phyloP scores from a whole-genome alignment of 2,113 vertebrate genomes.

The Tragelaphus scriptus region DNA sequence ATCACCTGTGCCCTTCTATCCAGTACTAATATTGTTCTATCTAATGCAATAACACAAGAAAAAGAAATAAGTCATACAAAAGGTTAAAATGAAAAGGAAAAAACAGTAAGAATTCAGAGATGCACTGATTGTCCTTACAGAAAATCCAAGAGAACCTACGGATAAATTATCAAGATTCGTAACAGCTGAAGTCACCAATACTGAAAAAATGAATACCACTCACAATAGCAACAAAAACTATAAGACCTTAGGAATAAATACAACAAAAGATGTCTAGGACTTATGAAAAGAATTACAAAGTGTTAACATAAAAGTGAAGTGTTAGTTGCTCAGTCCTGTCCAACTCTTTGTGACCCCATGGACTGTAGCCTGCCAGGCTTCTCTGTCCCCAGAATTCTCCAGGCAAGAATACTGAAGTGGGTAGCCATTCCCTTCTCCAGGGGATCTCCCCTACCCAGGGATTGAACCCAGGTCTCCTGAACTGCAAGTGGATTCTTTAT shows the following conservation, averaged over 20 bases:
- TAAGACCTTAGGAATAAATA: neutral
- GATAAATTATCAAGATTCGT: neutral
- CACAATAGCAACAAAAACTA: neutral
- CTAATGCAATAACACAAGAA: neutral
- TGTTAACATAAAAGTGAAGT: neutral
- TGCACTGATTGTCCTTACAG: neutral
- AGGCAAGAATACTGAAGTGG: neutral
- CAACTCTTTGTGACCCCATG: neutral
- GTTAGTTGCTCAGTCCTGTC: neutral
- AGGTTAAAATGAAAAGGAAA: neutral
- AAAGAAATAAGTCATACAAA: neutral
- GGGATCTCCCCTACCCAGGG: neutral
- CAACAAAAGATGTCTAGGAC: neutral
- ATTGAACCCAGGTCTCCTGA: neutral
- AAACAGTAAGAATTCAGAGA: neutral
- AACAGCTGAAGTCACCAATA: neutral
- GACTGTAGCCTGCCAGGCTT: neutral
- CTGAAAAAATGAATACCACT: neutral
- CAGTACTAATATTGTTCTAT: neutral
- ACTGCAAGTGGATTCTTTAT: neutral
- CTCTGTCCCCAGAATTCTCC: neutral
- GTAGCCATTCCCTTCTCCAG: neutral
- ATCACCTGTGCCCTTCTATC: neutral
- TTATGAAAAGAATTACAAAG: neutral
- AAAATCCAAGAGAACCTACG: neutral